Evolutionary conservation across 2,888 invertebrate species (phyloP), one percentile per base, ranked within the genome.

Genomic region (Pomacea canaliculata): DNA sequence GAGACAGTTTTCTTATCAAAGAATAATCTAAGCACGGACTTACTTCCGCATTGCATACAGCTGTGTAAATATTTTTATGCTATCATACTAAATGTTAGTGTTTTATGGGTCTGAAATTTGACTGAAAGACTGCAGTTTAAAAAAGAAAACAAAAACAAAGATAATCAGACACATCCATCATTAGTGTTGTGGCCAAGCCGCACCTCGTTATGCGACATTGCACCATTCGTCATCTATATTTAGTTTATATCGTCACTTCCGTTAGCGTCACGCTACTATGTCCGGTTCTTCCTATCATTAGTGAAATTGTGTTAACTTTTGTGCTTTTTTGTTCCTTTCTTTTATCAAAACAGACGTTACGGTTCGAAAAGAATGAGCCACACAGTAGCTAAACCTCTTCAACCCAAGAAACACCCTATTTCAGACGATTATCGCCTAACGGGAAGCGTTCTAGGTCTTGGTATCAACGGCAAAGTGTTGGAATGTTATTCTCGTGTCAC

Each of bases 381-480:
- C 70, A 79, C 77, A 27, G 77, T 83, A 59, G 78, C 83, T 19
- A 81, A 83, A 75, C 80, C 80, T 23, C 82, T 87, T 76, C 85
- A 85, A 72, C 85, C 89, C 9, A 97, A 97, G 93, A 93, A 94
- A 85, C 94, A 94, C 73, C 94, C 95, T 69, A 95, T 98, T 83
- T 94, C 94, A 71, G 95, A 96, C 80, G 97, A 98, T 92, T 98
- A 97, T 91, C 95, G 95, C 90, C 96, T 98, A 87, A 96, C 96
- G 60, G 95, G 95, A 89, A 96, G 95, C 80, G 98, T 99, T 67
- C 93, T 99, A 79, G 99, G 99, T 68, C 93, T 98, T 80, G 99
- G 99, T 18, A 98, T 99, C 84, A 99, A 98, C 92, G 99, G 99
- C 81, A 99, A 99, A 94, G 99, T 99, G 74, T 95, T 99, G 27